Evolutionary conservation across 2,113 vertebrate genomes (phyloP).

Genomic region (Pseudopodoces humilis): DNA sequence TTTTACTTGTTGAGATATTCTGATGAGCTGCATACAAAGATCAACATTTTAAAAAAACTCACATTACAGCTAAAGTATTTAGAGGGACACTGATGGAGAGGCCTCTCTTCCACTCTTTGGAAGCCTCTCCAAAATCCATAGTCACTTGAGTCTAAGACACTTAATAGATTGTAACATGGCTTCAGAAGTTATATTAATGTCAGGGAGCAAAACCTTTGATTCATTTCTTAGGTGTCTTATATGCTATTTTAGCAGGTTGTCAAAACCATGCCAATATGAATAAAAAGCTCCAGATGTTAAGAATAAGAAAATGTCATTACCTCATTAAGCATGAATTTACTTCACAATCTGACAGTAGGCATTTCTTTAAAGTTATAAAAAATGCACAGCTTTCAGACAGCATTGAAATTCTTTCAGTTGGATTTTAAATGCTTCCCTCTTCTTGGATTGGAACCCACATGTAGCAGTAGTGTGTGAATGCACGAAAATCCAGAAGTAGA

Average conservation of each 20-base stretch:
- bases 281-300: slow-evolving; percentile 11
- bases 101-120: neutral
- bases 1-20: neutral
- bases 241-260: neutral
- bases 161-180: neutral
- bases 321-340: slow-evolving; percentile 17
- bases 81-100: neutral
- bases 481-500: neutral
- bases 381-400: neutral
- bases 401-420: neutral
- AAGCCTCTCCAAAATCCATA: neutral
- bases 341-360: neutral
- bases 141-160: neutral
- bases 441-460: neutral
- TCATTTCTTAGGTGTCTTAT: neutral
- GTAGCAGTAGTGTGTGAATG: neutral
- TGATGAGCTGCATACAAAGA: neutral
- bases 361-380: neutral
- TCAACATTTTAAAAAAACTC: neutral
- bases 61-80: neutral
- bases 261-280: neutral
- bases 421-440: neutral
- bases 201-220: neutral
- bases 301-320: neutral
- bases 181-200: neutral